These are phyloP conservation scores for Hypsibius dujardini DNA, from an alignment of 1,140 invertebrate species.

Conservation along the genomic window DNA sequence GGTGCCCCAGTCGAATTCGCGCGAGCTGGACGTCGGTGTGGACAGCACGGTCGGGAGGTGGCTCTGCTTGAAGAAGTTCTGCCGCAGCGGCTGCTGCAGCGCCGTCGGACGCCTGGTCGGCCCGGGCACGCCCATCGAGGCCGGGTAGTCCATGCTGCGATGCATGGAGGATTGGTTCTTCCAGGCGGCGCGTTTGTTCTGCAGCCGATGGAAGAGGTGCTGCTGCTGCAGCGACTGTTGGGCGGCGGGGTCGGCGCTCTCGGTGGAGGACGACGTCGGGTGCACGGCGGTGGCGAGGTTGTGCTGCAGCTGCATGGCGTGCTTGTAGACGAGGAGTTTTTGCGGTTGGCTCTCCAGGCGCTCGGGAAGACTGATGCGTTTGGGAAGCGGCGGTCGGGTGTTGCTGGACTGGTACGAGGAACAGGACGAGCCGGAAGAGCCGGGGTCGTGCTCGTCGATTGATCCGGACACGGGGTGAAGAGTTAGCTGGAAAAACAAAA, in stretches of 20 bases:
- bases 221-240: conserved; percentile 46
- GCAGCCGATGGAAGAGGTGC: conserved; percentile 53
- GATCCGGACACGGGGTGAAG: background rate
- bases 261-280: background rate
- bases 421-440: background rate
- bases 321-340: conserved; percentile 29
- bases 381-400: conserved; percentile 35
- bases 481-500: conserved; percentile 18
- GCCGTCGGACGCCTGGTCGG: background rate
- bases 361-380: conserved; percentile 49
- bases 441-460: conserved; percentile 17
- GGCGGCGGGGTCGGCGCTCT: conserved; percentile 7
- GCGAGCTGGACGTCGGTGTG: conserved; percentile 12
- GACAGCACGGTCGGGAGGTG: conserved; percentile 21
- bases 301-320: conserved; percentile 29
- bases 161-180: conserved; percentile 57
- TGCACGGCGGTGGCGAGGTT: conserved; percentile 22
- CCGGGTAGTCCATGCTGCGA: conserved; percentile 23
- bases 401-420: conserved; percentile 23
- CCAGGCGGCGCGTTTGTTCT: conserved; percentile 58
- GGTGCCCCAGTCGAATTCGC: background rate
- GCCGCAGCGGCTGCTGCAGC: conserved; percentile 13
- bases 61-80: conserved; percentile 23
- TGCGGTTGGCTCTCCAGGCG: conserved; percentile 30
- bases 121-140: conserved; percentile 13